Percentiles rank a stretch among this genome's conserved stretches.
phyloP scores from a whole-genome alignment of 2,888 invertebrate species.

The Mythimna ferrago region DNA sequence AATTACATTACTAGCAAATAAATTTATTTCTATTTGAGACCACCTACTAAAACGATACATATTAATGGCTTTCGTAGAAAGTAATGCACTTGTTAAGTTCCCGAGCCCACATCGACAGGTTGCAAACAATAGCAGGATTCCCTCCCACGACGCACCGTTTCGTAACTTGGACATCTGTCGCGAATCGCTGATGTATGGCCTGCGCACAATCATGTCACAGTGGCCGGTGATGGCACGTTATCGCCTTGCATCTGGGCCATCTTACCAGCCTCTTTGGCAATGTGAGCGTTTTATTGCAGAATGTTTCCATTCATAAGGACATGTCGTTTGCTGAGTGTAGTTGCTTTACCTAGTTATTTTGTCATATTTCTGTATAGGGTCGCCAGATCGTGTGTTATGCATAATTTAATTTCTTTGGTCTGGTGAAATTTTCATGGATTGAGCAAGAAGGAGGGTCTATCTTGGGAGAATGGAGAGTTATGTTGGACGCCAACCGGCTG shows the following conservation, averaged over 20 bases:
- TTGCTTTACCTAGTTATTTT: background rate
- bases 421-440: background rate
- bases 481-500: too few species aligned
- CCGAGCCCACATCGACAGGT: conserved; percentile 52
- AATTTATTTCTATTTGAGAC: too few species aligned
- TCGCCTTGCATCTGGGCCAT: conserved; percentile 60
- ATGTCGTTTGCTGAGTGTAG: background rate
- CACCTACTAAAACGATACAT: background rate
- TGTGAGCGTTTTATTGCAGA: conserved; percentile 48
- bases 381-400: background rate
- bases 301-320: conserved; percentile 42
- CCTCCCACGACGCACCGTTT: conserved; percentile 69
- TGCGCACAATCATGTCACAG: conserved; percentile 69
- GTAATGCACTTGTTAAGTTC: conserved; percentile 70
- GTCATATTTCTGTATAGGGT: background rate
- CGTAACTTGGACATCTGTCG: conserved; percentile 82
- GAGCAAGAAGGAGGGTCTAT: background rate
- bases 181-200: conserved; percentile 80
- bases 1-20: too few species aligned
- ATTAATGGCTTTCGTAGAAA: conserved; percentile 63
- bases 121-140: conserved; percentile 63
- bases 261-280: conserved; percentile 46
- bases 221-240: conserved; percentile 64
- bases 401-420: background rate
- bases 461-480: background rate